Conservation (phyloP, 1,140 invertebrate genomes). For the Elymnias hypermnestra region DNA sequence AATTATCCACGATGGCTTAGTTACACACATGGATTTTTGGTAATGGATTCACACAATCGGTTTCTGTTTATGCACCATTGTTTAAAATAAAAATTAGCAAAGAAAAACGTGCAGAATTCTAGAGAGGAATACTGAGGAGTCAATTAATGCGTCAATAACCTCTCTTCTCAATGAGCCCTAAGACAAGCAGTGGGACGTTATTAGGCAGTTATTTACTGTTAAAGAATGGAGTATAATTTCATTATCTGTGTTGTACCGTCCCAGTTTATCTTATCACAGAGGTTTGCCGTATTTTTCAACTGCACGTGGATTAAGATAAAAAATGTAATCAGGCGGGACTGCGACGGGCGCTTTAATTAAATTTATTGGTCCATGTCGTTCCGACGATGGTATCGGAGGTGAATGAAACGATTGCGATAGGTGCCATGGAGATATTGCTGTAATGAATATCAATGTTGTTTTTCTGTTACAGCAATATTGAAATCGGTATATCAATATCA, state of each 20-base stretch:
- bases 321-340: conserved; percentile 30
- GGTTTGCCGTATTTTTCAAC: conserved; percentile 18
- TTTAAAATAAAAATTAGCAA: no score
- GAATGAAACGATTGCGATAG: conserved; percentile 4
- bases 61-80: no score
- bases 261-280: conserved; percentile 20
- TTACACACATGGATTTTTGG: no score
- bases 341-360: conserved; percentile 51
- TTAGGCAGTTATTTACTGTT: no score
- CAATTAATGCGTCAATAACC: no score
- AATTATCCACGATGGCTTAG: no score
- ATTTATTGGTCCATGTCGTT: conserved; percentile 30
- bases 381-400: not conserved
- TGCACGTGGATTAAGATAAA: conserved; percentile 37
- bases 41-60: no score
- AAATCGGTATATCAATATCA: no score
- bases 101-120: no score
- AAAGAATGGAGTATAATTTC: conserved; percentile 5
- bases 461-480: conserved; percentile 13
- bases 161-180: no score
- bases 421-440: not conserved
- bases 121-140: no score
- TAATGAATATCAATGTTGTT: conserved; percentile 16
- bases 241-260: conserved; percentile 10
- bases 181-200: no score